phyloP scores from a whole-genome alignment of 23 tunicate genomes.

The Ascidia mentula region DNA sequence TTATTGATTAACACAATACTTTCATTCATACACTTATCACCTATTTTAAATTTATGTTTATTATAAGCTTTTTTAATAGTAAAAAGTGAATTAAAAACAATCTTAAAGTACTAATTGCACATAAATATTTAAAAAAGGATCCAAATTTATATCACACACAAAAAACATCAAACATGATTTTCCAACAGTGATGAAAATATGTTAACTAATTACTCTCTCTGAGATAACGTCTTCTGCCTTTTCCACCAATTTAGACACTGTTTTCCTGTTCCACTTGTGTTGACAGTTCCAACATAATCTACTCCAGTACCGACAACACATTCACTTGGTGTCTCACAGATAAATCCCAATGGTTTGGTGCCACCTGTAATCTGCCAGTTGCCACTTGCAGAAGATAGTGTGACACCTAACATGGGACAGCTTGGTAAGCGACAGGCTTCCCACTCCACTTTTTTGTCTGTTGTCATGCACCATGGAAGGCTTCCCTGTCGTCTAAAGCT shows the following conservation, averaged over 20 bases:
- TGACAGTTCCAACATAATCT: slow-evolving; percentile 64
- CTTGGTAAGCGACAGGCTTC: slow-evolving; percentile 47
- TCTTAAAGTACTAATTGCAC: not conserved
- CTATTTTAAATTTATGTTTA: not conserved
- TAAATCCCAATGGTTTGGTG: slow-evolving; percentile 16
- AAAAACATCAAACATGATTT: too few species aligned
- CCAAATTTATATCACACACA: not conserved
- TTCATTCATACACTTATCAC: not conserved
- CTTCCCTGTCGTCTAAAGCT: slow-evolving; percentile 32
- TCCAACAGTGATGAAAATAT: not conserved
- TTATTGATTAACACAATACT: not conserved
- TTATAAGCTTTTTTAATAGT: not conserved
- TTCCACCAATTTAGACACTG: slow-evolving; percentile 58
- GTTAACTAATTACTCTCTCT: slow-evolving; percentile 8
- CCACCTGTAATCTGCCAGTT: slow-evolving; percentile 60
- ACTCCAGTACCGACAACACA: slow-evolving; percentile 51
- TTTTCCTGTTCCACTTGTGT: slow-evolving; percentile 49
- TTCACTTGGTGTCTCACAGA: slow-evolving; percentile 58
- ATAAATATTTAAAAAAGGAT: not conserved
- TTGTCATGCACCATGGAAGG: slow-evolving; percentile 62
- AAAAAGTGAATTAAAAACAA: not conserved
- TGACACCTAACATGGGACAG: slow-evolving; percentile 42
- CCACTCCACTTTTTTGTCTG: slow-evolving; percentile 22
- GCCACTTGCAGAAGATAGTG: slow-evolving; percentile 15
- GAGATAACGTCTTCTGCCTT: slow-evolving; percentile 1